Base-by-base conservation (phyloP, 2,888 invertebrate species). In the Diarsia dahlii region DNA sequence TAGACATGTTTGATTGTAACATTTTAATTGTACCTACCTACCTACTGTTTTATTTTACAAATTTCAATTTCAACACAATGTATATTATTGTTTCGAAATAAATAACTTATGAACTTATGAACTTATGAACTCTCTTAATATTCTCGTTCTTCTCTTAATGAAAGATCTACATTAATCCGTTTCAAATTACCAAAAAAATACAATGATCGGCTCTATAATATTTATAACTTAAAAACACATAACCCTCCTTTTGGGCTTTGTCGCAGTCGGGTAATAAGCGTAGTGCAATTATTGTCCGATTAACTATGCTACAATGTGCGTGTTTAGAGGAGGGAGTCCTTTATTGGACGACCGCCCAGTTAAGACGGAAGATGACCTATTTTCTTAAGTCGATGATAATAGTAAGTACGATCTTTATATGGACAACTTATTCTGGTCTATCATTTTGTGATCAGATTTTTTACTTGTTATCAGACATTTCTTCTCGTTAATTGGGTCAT, bases 341-440 rank as follows among this genome's bases (percentile, higher is more conserved):
- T 12, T 20, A 28, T 56, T 63, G 78, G 54, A 56, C n/a, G n/a
- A 78, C 13, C 45, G 63, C 78, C 78, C 5, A 74, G 18, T 39
- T 20, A 50, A 50, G n/a, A 13, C 10, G 46, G 20, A 52, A 69
- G n/a, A 48, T 62, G 78, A 77, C 77, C 77, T 63, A 77, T 15
- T 70, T 77, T 69, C 23, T 6, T 28, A 60, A 46, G 20, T 76
- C 23, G 15, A 76, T 54, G 52, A 23, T 62, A 46, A 1, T 23
- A 56, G 10, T 15, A 54, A 56, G 18, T 50, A 58, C 23, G 4
- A 48, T 56, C 48, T 76, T 50, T 28, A 34, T 34, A 23, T 6
- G 48, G 20, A 45, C 15, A 68, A 54, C 13, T n/a, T 45, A 56
- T 15, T 23, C 39, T 45, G 23, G 23, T 56, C 20, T 23, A 45